Evolutionary conservation across 2,888 invertebrate genomes (phyloP).

Genomic region (Limnephilus rhombicus): DNA sequence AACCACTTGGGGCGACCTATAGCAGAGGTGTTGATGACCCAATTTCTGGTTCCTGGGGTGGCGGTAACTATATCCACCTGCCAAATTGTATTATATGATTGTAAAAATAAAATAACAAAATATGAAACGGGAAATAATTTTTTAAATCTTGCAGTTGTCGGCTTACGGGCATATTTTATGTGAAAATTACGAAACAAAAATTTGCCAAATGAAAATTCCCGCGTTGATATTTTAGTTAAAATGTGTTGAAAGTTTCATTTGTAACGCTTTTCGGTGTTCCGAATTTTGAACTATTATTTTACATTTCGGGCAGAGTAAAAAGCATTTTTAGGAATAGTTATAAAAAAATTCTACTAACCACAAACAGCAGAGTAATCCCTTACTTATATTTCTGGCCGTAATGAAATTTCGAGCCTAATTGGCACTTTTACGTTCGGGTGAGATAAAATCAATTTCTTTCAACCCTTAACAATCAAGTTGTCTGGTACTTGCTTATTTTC

Average conservation of each 20-base stretch:
- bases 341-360: background rate
- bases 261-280: background rate
- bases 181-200: background rate
- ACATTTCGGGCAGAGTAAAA: background rate
- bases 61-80: no score
- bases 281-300: background rate
- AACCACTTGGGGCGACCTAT: no score
- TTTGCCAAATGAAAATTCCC: background rate
- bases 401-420: slow-evolving; percentile 11
- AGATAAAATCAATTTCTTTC: slow-evolving; percentile 22
- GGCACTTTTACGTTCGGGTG: slow-evolving; percentile 9
- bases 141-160: background rate
- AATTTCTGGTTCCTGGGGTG: no score
- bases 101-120: no score
- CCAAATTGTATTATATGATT: no score
- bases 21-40: no score
- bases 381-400: background rate
- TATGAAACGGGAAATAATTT: background rate
- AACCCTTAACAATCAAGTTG: slow-evolving; percentile 29
- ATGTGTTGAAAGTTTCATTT: background rate
- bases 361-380: background rate
- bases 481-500: slow-evolving; percentile 31
- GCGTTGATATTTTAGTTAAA: background rate
- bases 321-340: background rate
- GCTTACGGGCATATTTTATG: background rate